phyloP scores from a whole-genome alignment of 2,888 invertebrate genomes.

The Nephrocerus scutellatus region DNA sequence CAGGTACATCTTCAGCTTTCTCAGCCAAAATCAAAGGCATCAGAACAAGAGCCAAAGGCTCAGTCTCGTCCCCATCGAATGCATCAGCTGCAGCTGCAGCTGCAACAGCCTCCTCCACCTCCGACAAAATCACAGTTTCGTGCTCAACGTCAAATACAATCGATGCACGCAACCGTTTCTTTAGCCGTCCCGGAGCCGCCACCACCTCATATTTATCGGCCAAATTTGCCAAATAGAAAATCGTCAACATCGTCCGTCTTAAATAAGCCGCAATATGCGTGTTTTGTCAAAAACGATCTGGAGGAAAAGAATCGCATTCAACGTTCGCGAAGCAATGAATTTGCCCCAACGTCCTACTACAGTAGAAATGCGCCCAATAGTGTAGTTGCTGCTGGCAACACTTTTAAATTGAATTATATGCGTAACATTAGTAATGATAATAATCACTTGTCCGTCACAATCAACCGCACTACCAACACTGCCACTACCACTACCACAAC shows the following conservation, averaged over 20 bases:
- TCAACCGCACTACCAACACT: neutral
- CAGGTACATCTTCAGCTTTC: slow-evolving; percentile 18
- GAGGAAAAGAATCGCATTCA: slow-evolving; percentile 14
- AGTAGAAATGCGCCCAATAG: no score
- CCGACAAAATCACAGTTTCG: slow-evolving; percentile 10
- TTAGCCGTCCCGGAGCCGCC: no score
- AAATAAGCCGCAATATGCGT: slow-evolving; percentile 42
- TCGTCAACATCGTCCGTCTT: slow-evolving; percentile 35
- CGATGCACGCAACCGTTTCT: no score
- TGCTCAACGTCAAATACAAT: neutral
- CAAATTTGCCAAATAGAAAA: no score
- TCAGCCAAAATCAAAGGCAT: slow-evolving; percentile 11
- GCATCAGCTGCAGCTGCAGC: slow-evolving; percentile 1
- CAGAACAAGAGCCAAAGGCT: neutral
- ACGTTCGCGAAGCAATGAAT: slow-evolving; percentile 29
- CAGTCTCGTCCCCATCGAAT: no score
- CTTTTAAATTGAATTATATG: no score
- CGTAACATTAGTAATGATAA: no score
- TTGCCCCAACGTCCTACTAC: slow-evolving; percentile 12
- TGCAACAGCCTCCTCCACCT: slow-evolving; percentile 8
- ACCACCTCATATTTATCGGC: no score
- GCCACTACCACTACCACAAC: slow-evolving; percentile 7
- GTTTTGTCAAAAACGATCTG: slow-evolving; percentile 34
- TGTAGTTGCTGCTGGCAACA: no score
- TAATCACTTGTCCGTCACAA: neutral